Evolutionary conservation across 2,888 invertebrate species (phyloP).

Genomic region (Heliconius ismenius): DNA sequence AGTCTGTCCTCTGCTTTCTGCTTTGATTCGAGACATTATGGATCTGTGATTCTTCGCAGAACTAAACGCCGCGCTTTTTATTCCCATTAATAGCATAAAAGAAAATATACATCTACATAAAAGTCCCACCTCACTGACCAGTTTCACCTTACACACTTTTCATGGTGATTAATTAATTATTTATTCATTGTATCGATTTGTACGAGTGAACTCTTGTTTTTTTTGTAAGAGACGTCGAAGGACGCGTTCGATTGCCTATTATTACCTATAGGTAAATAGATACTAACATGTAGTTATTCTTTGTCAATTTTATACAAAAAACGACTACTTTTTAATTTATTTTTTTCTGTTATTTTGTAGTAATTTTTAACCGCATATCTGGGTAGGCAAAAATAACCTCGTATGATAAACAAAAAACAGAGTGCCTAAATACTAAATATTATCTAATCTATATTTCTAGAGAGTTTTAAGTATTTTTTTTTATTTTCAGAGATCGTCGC

Average conservation of each 20-base stretch:
- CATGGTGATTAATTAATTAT: conserved; percentile 51
- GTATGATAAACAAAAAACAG: too few species aligned
- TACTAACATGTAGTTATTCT: neutral
- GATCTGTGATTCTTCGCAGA: too few species aligned
- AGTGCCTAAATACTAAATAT: too few species aligned
- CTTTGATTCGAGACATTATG: neutral
- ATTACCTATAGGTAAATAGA: neutral
- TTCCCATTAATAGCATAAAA: neutral
- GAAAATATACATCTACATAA: neutral
- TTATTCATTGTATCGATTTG: conserved; percentile 59
- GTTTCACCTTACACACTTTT: conserved; percentile 1
- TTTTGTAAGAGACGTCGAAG: conserved; percentile 44
- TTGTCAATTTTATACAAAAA: neutral
- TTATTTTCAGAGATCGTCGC: too few species aligned
- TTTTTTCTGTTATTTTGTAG: neutral
- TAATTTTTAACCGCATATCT: too few species aligned
- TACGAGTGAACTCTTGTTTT: conserved; percentile 49
- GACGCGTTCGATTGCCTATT: conserved; percentile 26
- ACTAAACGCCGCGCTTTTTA: too few species aligned
- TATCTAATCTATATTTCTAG: too few species aligned
- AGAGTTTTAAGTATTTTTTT: too few species aligned
- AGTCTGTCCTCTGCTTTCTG: neutral
- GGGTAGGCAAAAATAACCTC: too few species aligned
- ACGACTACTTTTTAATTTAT: neutral
- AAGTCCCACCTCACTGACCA: neutral